phyloP scores from a whole-genome alignment of 1,140 invertebrate species.

The Pseudomyrmex cubaensis region DNA sequence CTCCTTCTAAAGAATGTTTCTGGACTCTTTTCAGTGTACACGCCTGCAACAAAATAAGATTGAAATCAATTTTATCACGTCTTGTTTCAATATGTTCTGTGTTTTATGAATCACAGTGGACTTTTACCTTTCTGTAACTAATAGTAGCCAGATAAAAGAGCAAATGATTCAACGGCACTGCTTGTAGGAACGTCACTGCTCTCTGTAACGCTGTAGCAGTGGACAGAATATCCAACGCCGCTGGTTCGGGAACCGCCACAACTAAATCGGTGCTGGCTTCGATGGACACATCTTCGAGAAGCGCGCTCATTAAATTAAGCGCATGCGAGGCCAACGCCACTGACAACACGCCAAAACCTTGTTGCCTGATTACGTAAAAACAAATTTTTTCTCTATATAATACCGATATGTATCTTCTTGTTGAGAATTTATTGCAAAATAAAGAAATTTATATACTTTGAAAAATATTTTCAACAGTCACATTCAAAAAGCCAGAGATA shows the following conservation, averaged over 20 bases:
- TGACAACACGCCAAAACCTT: slow-evolving; percentile 93
- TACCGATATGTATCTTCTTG: too few relatives aligned
- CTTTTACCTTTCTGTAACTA: slow-evolving; percentile 92
- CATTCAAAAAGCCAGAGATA: neutral
- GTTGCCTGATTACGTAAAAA: slow-evolving; percentile 85
- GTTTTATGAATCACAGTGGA: too few relatives aligned
- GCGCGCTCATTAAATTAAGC: slow-evolving; percentile 87
- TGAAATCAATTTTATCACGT: neutral
- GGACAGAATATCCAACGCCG: slow-evolving; percentile 87
- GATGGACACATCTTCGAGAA: slow-evolving; percentile 87
- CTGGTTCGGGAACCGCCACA: slow-evolving; percentile 82
- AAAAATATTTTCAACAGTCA: neutral
- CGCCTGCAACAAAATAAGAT: slow-evolving; percentile 83
- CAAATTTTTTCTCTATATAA: neutral
- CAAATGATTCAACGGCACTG: slow-evolving; percentile 91
- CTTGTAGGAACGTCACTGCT: slow-evolving; percentile 88
- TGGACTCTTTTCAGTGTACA: slow-evolving; percentile 93
- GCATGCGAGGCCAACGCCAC: slow-evolving; percentile 92
- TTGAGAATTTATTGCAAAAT: neutral
- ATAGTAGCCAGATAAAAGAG: slow-evolving; percentile 95
- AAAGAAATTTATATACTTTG: slow-evolving; percentile 36
- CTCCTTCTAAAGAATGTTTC: slow-evolving; percentile 91
- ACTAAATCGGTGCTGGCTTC: slow-evolving; percentile 83
- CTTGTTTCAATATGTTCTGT: neutral
- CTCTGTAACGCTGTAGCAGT: slow-evolving; percentile 89